Conservation (phyloP, 2,797 vertebrate species). For the Naso thynnoides region DNA sequence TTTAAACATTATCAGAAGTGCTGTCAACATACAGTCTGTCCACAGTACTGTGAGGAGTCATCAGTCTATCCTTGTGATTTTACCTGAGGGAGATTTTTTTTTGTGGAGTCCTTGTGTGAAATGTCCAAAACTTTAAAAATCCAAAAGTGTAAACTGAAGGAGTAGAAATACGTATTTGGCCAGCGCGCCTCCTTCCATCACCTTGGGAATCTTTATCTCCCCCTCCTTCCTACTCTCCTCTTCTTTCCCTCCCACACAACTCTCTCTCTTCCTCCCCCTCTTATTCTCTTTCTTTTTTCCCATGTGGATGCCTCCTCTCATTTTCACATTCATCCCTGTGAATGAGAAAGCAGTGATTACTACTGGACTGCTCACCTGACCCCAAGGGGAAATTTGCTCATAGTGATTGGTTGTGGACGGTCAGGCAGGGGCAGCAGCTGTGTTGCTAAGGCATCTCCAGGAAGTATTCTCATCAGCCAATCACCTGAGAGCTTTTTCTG, state of each 20-base stretch:
- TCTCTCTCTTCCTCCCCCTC: slow-evolving; percentile 1
- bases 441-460: slow-evolving; percentile 60
- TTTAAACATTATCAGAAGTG: background rate
- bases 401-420: slow-evolving; percentile 54
- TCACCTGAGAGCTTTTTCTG: slow-evolving; percentile 32
- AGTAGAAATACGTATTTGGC: slow-evolving; percentile 4
- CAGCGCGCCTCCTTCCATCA: slow-evolving; percentile 19
- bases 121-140: background rate
- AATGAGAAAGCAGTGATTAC: slow-evolving; percentile 47
- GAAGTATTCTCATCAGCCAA: slow-evolving; percentile 47
- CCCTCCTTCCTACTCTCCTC: slow-evolving; percentile 11
- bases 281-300: slow-evolving; percentile 23
- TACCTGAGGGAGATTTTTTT: background rate
- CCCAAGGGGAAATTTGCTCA: slow-evolving; percentile 23
- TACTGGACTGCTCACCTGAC: slow-evolving; percentile 30
- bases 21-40: background rate
- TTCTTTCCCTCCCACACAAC: background rate
- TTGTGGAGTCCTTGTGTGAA: background rate
- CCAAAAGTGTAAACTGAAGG: slow-evolving; percentile 2
- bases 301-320: slow-evolving; percentile 40
- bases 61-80: background rate
- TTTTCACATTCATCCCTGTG: slow-evolving; percentile 37
- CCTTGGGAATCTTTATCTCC: slow-evolving; percentile 24
- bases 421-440: slow-evolving; percentile 30
- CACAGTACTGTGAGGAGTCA: slow-evolving; percentile 5